Percentiles rank a stretch among this genome's conserved stretches.
Evolutionary conservation across 2,888 invertebrate genomes (phyloP).

Genomic region (Mechanitis mazaeus): DNA sequence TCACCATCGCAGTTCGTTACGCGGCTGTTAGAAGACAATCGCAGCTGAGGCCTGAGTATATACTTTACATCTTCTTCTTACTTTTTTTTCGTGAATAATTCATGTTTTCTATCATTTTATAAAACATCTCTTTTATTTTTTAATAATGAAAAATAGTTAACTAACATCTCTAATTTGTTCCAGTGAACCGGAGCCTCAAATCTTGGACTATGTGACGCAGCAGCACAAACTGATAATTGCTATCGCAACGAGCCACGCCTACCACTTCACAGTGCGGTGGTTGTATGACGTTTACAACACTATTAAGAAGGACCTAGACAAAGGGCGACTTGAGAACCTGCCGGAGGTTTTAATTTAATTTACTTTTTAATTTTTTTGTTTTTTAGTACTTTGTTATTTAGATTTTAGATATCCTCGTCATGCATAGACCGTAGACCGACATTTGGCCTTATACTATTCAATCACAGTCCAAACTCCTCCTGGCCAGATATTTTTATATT

Average conservation of each 20-base stretch:
- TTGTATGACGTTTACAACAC: slow-evolving; percentile 87
- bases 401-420: no score
- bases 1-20: slow-evolving; percentile 92
- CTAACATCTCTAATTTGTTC: slow-evolving; percentile 9
- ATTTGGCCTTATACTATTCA: no score
- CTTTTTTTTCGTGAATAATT: no score
- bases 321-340: slow-evolving; percentile 85
- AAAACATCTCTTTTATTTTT: no score
- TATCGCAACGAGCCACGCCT: slow-evolving; percentile 87
- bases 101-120: no score
- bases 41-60: slow-evolving; percentile 85
- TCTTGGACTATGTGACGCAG: slow-evolving; percentile 94
- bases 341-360: slow-evolving; percentile 80
- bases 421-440: no score
- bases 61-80: slow-evolving; percentile 10
- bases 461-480: no score
- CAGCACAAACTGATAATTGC: slow-evolving; percentile 94
- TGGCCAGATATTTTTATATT: no score
- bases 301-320: slow-evolving; percentile 83
- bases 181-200: slow-evolving; percentile 90
- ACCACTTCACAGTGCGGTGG: slow-evolving; percentile 82
- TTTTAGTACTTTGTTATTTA: no score
- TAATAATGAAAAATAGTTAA: no score
- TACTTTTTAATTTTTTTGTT: no score
- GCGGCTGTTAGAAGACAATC: slow-evolving; percentile 93